Evolutionary conservation across 2,113 vertebrate genomes (phyloP).

Genomic region (Eulemur macaco): DNA sequence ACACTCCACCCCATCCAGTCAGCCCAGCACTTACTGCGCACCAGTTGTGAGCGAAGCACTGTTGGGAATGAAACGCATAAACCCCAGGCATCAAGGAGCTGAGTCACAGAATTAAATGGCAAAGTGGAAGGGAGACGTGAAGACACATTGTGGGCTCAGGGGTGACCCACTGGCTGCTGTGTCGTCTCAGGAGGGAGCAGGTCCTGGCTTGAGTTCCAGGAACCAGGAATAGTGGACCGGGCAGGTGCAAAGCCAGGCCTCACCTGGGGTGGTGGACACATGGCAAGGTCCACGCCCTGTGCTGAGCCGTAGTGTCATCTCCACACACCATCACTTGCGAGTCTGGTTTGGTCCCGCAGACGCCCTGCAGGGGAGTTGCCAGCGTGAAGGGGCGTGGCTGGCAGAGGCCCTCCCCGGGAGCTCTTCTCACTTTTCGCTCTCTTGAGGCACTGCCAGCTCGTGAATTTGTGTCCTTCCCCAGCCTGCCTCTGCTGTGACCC

Average conservation of each 20-base stretch:
- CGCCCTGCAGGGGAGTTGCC: background rate
- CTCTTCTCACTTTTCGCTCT: background rate
- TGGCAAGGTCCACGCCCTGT: rapidly evolving
- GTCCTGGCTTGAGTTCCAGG: background rate
- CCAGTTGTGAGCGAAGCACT: background rate
- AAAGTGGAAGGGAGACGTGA: background rate
- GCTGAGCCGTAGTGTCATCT: rapidly evolving
- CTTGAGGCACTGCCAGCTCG: background rate
- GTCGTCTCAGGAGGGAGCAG: rapidly evolving
- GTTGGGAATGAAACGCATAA: background rate
- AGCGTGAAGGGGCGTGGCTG: rapidly evolving
- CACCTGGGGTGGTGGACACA: background rate
- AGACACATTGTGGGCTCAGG: background rate
- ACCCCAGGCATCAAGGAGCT: too few species aligned
- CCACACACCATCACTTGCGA: rapidly evolving
- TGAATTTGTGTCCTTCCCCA: rapidly evolving
- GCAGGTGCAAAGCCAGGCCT: too few species aligned
- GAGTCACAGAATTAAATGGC: rapidly evolving
- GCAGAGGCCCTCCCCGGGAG: background rate
- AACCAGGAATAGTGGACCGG: background rate
- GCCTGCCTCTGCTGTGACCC: background rate
- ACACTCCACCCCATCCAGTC: background rate
- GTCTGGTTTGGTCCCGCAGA: background rate
- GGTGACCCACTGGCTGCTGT: rapidly evolving
- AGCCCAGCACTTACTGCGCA: background rate